A percentile compares a stretch with the other conserved stretches of the same genome.
Evolutionary conservation across 1,140 invertebrate species (phyloP).

Genomic region (Dysdera silvatica): DNA sequence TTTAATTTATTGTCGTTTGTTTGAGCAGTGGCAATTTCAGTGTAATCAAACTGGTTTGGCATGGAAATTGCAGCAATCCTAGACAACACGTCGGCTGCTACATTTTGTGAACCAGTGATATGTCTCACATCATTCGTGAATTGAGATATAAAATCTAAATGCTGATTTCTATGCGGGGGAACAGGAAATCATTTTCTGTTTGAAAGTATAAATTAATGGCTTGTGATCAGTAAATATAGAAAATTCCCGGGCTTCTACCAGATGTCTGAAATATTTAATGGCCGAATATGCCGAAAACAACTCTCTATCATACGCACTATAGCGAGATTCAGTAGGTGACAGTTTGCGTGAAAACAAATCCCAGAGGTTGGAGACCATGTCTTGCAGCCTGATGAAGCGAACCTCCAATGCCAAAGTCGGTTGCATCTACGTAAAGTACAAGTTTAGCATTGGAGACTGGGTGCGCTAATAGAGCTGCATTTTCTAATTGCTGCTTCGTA

Average conservation of each 20-base stretch:
- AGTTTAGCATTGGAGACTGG: conserved; percentile 6
- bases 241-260: conserved; percentile 38
- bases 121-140: no score
- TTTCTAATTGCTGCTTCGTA: conserved; percentile 40
- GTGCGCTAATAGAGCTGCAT: conserved; percentile 2
- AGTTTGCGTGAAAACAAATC: conserved; percentile 22
- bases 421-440: conserved; percentile 21
- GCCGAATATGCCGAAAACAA: conserved; percentile 34
- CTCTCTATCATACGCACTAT: conserved; percentile 33
- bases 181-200: conserved; percentile 6
- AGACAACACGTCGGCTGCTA: neutral
- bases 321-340: conserved; percentile 10
- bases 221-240: conserved; percentile 36
- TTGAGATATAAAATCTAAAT: no score
- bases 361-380: conserved; percentile 16
- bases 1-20: neutral
- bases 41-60: neutral
- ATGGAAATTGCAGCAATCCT: neutral
- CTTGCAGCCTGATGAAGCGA: conserved; percentile 7
- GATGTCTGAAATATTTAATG: conserved; percentile 35
- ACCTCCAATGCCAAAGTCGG: conserved; percentile 10
- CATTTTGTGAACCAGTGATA: neutral
- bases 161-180: no score
- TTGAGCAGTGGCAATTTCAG: neutral
- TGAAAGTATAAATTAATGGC: conserved; percentile 34